These are phyloP conservation scores for Syndactyla subalaris DNA, from an alignment of 2,797 vertebrate genomes.

Conservation along the genomic window DNA sequence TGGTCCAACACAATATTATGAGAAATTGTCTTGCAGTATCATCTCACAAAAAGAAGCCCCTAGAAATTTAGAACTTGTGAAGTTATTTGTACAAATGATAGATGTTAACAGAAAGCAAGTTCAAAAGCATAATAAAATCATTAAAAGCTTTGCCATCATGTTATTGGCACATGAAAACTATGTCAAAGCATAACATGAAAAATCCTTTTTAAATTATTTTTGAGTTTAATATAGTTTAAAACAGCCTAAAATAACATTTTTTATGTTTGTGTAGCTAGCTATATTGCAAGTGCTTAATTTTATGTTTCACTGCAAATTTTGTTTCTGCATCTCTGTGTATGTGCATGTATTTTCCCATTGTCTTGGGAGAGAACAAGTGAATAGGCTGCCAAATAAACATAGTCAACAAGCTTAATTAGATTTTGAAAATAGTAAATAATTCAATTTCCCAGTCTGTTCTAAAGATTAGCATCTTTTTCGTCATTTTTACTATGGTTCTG, in stretches of 20 bases:
- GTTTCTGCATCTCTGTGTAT: neutral
- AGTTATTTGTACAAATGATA: neutral
- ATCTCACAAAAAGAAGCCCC: neutral
- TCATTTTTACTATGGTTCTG: neutral
- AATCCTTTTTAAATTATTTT: neutral
- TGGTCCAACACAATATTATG: constrained; percentile 26
- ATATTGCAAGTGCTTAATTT: neutral
- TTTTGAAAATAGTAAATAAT: neutral
- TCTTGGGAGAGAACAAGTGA: neutral
- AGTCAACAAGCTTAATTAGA: neutral
- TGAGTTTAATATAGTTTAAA: neutral
- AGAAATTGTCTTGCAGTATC: neutral
- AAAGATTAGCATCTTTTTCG: neutral
- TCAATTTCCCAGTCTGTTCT: neutral
- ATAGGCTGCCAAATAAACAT: neutral
- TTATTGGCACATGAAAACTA: neutral
- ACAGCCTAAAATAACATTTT: neutral
- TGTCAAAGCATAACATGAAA: neutral
- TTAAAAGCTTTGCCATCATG: neutral
- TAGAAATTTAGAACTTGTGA: neutral
- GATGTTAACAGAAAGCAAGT: neutral
- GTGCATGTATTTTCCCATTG: neutral
- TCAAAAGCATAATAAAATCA: neutral
- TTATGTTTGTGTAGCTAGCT: neutral
- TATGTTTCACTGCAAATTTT: neutral